phyloP scores from a whole-genome alignment of 2,888 invertebrate species.

The Acanthoscelides obtectus region DNA sequence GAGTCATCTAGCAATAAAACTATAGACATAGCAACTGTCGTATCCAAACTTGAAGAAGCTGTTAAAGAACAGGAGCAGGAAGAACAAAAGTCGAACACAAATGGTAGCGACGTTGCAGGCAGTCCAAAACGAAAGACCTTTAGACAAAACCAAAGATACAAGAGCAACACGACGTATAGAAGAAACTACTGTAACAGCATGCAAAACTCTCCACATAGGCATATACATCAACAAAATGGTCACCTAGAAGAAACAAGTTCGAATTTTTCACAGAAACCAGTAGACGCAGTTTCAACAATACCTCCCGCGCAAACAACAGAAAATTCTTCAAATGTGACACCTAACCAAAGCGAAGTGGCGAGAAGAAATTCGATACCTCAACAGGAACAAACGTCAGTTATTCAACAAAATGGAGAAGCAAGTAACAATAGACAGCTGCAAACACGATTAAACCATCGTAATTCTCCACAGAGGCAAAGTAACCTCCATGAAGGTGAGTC shows the following conservation, averaged over 20 bases:
- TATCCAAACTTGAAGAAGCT: slow-evolving; percentile 46
- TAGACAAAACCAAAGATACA: slow-evolving; percentile 17
- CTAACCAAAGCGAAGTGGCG: neutral
- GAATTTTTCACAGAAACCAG: neutral
- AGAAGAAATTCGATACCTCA: neutral
- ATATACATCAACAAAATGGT: neutral
- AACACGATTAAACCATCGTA: neutral
- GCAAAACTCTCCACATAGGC: slow-evolving; percentile 20
- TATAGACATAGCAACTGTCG: slow-evolving; percentile 44
- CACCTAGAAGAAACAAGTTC: neutral
- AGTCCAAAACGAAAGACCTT: slow-evolving; percentile 16
- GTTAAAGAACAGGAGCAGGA: slow-evolving; percentile 38
- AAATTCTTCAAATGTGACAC: neutral
- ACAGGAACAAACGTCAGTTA: neutral
- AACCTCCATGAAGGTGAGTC: neutral
- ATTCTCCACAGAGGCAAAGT: neutral
- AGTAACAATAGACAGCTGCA: neutral
- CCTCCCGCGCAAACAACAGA: neutral
- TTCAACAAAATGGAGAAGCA: neutral
- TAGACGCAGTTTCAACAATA: neutral
- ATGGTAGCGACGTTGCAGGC: slow-evolving; percentile 2
- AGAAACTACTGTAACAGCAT: slow-evolving; percentile 24
- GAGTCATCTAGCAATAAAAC: slow-evolving; percentile 26
- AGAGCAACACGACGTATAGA: slow-evolving; percentile 21
- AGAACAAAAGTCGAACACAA: slow-evolving; percentile 10